These are phyloP conservation scores for Brachypalpus laphriformis DNA, from an alignment of 2,888 invertebrate species.

Conservation along the genomic window DNA sequence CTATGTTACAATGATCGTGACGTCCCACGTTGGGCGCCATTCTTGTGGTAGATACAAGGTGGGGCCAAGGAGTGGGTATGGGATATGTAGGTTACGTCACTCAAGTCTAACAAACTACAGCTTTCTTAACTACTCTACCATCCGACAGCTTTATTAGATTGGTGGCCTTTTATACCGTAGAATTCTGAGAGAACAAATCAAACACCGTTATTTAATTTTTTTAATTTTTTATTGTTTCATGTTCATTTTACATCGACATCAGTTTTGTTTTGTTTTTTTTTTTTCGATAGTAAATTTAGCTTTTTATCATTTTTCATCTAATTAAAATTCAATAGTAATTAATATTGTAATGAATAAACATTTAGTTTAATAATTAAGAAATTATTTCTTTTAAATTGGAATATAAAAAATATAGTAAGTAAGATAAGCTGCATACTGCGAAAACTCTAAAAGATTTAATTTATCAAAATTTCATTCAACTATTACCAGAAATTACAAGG, in stretches of 20 bases:
- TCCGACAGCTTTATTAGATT: too few species aligned
- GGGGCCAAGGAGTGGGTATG: too few species aligned
- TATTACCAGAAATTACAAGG: conserved; percentile 17
- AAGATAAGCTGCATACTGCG: conserved; percentile 34
- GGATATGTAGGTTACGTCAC: too few species aligned
- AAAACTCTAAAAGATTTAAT: conserved; percentile 19
- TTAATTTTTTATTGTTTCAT: conserved; percentile 65
- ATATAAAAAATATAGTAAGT: conserved; percentile 52
- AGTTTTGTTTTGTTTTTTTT: conserved; percentile 23
- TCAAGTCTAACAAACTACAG: too few species aligned
- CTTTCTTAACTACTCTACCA: too few species aligned
- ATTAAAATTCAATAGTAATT: conserved; percentile 66
- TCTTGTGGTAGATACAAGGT: too few species aligned
- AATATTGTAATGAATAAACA: conserved; percentile 65
- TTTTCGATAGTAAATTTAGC: conserved; percentile 38
- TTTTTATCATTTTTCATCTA: conserved; percentile 35
- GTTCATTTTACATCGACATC: conserved; percentile 64
- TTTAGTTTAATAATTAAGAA: conserved; percentile 57
- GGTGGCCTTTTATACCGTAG: too few species aligned
- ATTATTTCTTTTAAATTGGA: conserved; percentile 23
- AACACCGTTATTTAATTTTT: conserved; percentile 10
- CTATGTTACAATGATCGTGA: too few species aligned
- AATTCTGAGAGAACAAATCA: too few species aligned
- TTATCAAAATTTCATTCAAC: conserved; percentile 20
- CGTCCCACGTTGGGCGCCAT: too few species aligned